Conservation (phyloP, 2,113 vertebrate species). For the Menidia beryllina region DNA sequence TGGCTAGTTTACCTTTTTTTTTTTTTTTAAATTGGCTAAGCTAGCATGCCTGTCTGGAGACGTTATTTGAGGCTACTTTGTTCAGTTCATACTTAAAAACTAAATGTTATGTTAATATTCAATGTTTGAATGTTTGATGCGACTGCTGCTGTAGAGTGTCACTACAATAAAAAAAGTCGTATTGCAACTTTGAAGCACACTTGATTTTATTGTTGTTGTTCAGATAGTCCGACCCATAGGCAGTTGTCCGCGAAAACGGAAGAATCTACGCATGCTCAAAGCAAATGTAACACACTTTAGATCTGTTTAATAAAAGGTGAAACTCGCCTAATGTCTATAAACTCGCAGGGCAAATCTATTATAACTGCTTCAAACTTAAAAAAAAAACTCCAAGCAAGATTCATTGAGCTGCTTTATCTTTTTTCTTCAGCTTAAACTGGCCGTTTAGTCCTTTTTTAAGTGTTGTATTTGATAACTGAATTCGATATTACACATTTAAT, state of each 20-base stretch:
- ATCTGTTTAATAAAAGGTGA: not conserved
- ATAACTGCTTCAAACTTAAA: too few species aligned
- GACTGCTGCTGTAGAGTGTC: not conserved
- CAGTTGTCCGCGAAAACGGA: too few species aligned
- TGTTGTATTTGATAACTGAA: not conserved
- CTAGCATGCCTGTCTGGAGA: constrained; percentile 13
- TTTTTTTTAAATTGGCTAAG: too few species aligned
- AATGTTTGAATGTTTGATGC: not conserved
- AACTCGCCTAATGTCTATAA: too few species aligned
- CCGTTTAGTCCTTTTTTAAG: too few species aligned
- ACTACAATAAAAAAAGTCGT: not conserved
- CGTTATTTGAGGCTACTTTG: not conserved
- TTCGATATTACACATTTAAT: constrained; percentile 2
- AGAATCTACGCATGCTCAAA: not conserved
- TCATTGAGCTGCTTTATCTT: too few species aligned
- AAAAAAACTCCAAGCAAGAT: too few species aligned
- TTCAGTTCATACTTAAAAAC: not conserved
- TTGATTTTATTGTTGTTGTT: too few species aligned
- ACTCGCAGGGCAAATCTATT: too few species aligned
- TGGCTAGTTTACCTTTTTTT: not conserved
- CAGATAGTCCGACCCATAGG: not conserved
- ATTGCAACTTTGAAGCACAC: not conserved
- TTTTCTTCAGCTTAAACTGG: too few species aligned
- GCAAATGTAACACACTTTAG: not conserved
- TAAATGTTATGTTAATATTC: not conserved